A percentile compares a stretch with the other conserved stretches of the same genome.
Evolutionary conservation across 2,888 invertebrate species (phyloP).

Genomic region (Kryphioiulus occultus): DNA sequence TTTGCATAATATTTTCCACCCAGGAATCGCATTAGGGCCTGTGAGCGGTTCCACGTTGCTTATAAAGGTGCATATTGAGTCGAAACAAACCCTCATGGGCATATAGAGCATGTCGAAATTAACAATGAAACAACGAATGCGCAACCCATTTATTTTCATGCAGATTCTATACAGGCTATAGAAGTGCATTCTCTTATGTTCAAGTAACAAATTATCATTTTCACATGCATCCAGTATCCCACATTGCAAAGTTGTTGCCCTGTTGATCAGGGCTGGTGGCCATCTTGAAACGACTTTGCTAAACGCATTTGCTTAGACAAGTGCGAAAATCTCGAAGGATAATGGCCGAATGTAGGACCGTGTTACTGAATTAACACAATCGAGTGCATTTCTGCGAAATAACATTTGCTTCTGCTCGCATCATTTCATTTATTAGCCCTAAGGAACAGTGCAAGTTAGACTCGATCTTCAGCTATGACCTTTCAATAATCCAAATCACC

Average conservation of each 20-base stretch:
- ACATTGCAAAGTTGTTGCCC: too few relatives aligned
- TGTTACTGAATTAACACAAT: not conserved
- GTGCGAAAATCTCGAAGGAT: not conserved
- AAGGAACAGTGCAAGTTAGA: not conserved
- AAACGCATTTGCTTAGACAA: not conserved
- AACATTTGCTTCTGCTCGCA: not conserved
- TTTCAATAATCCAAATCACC: not conserved
- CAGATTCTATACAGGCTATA: not conserved
- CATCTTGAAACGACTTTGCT: not conserved
- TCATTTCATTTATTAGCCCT: not conserved
- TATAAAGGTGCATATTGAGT: too few relatives aligned
- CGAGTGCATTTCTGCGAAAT: not conserved
- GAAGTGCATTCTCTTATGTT: not conserved
- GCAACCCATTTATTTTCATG: not conserved
- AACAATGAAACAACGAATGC: not conserved
- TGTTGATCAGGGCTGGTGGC: too few relatives aligned
- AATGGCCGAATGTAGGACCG: too few relatives aligned
- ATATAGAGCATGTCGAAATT: too few relatives aligned
- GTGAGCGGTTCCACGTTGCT: too few relatives aligned
- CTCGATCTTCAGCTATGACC: not conserved
- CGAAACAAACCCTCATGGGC: too few relatives aligned
- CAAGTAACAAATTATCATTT: too few relatives aligned
- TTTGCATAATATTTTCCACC: not conserved
- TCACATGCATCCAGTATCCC: too few relatives aligned
- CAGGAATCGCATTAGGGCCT: not conserved